phyloP scores from a whole-genome alignment of 2,797 vertebrate species.

The Antennarius maculatus region DNA sequence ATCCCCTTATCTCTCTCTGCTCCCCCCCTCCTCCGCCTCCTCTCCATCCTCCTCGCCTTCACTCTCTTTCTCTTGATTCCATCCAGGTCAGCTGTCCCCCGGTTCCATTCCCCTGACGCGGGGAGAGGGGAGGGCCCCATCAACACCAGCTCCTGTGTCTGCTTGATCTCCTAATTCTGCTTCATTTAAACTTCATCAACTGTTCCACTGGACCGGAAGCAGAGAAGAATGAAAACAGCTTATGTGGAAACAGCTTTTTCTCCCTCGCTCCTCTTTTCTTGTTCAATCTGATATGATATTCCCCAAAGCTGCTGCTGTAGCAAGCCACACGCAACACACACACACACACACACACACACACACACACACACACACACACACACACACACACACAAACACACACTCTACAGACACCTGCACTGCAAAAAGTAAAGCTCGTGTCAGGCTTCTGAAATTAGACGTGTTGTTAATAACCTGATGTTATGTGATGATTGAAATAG shows the following conservation, averaged over 20 bases:
- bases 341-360: conserved; percentile 23
- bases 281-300: conserved; percentile 81
- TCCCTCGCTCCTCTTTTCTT: conserved; percentile 77
- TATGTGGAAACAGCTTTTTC: conserved; percentile 76
- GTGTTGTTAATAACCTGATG: background rate
- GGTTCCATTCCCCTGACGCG: conserved; percentile 65
- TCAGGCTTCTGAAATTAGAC: background rate
- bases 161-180: conserved; percentile 99
- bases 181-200: conserved; percentile 99
- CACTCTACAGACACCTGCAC: conserved; percentile 19
- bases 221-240: conserved; percentile 90
- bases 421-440: conserved; percentile 26
- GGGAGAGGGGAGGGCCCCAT: conserved; percentile 53
- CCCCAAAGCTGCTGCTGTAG: conserved; percentile 66
- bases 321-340: conserved; percentile 9
- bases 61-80: conserved; percentile 79
- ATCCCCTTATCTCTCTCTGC: conserved; percentile 74
- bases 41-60: conserved; percentile 52
- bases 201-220: conserved; percentile 99
- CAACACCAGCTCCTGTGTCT: conserved; percentile 80
- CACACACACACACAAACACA: conserved; percentile 4
- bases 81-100: conserved; percentile 82
- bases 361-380: conserved; percentile 15
- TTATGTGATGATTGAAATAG: background rate
- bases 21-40: conserved; percentile 11